A percentile compares a stretch with the other conserved stretches of the same genome.
These are phyloP conservation scores for Diachrysia chrysitis DNA, from an alignment of 2,888 invertebrate genomes.

Conservation along the genomic window DNA sequence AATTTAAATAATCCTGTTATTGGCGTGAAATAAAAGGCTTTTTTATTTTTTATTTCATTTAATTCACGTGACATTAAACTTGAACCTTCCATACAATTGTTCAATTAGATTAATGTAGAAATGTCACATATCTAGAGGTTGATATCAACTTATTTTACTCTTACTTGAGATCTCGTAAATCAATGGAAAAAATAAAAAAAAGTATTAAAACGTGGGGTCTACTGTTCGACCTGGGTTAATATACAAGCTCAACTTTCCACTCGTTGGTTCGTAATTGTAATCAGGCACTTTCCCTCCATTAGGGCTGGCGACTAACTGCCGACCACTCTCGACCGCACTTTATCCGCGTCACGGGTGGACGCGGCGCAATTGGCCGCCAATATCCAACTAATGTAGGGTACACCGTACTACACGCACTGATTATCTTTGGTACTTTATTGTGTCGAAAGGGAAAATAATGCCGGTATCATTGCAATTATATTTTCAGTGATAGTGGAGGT, in stretches of 20 bases:
- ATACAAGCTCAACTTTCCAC: constrained; percentile 77
- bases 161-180: no score
- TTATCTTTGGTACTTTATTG: constrained; percentile 43
- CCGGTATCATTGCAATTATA: background rate
- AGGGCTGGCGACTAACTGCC: constrained; percentile 61
- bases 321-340: constrained; percentile 60
- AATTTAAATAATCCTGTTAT: no score
- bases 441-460: background rate
- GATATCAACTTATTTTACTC: no score
- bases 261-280: constrained; percentile 77
- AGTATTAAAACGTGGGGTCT: no score
- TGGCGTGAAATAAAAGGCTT: no score
- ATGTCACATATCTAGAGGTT: no score
- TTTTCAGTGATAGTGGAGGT: background rate
- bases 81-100: no score
- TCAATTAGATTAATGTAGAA: no score
- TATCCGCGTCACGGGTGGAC: constrained; percentile 54
- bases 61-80: no score
- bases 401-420: constrained; percentile 37
- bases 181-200: no score
- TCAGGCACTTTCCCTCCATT: constrained; percentile 81
- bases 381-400: constrained; percentile 56
- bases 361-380: constrained; percentile 52
- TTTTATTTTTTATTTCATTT: no score
- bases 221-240: constrained; percentile 45